These are phyloP conservation scores for Drosophila suboccidentalis DNA, from an alignment of 2,888 invertebrate species.

Conservation along the genomic window DNA sequence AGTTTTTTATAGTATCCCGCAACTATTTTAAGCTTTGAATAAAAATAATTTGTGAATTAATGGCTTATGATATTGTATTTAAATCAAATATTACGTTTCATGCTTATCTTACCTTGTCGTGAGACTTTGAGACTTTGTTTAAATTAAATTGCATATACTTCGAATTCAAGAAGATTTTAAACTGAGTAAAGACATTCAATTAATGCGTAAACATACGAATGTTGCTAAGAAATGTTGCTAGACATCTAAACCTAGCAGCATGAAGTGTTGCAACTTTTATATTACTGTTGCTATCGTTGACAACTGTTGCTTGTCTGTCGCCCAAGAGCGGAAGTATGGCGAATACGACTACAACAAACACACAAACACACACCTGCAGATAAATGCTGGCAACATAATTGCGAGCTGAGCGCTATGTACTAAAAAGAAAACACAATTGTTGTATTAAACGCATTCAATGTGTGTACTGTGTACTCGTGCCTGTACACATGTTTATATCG, in stretches of 20 bases:
- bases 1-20: too few relatives aligned
- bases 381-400: constrained; percentile 55
- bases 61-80: too few relatives aligned
- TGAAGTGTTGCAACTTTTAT: constrained; percentile 24
- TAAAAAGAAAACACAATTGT: constrained; percentile 68
- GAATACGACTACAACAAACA: constrained; percentile 11
- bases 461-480: constrained; percentile 41
- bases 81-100: too few relatives aligned
- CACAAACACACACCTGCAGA: constrained; percentile 9
- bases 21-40: too few relatives aligned
- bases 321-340: constrained; percentile 36
- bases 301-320: constrained; percentile 73
- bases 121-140: too few relatives aligned
- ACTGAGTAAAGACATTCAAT: too few relatives aligned
- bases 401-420: constrained; percentile 55
- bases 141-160: too few relatives aligned
- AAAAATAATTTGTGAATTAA: too few relatives aligned
- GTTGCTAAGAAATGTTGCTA: constrained; percentile 25
- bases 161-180: too few relatives aligned
- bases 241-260: constrained; percentile 10
- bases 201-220: neutral
- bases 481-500: constrained; percentile 54
- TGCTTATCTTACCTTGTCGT: too few relatives aligned
- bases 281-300: constrained; percentile 46
- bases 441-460: constrained; percentile 62